Percentiles rank a stretch among this genome's conserved stretches.
These are phyloP conservation scores for Heteromormyrus szaboi DNA, from an alignment of 2,797 vertebrate species.

Conservation along the genomic window DNA sequence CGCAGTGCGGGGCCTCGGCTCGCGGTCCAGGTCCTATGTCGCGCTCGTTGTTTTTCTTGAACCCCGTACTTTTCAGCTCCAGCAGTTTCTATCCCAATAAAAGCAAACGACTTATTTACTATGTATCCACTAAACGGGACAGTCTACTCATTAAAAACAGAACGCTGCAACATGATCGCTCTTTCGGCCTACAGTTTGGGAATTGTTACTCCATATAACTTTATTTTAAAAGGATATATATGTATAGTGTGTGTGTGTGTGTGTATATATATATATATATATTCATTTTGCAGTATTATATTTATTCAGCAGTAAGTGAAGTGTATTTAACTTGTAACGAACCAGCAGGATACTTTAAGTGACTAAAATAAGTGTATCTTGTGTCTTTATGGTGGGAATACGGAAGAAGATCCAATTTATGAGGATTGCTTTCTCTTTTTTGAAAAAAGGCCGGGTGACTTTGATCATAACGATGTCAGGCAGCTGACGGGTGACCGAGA, in stretches of 20 bases:
- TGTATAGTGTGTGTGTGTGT: constrained; percentile 31
- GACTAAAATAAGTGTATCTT: not conserved
- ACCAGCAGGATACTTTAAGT: not conserved
- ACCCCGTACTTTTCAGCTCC: constrained; percentile 15
- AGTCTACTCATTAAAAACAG: constrained; percentile 45
- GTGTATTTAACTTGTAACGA: constrained; percentile 20
- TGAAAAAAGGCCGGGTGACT: not conserved
- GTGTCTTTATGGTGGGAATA: not conserved
- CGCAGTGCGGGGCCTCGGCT: not conserved
- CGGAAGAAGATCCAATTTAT: not conserved
- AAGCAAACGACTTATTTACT: constrained; percentile 42
- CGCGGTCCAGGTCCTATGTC: not conserved
- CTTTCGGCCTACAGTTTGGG: constrained; percentile 30
- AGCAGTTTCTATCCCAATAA: constrained; percentile 40
- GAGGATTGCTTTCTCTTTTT: not conserved
- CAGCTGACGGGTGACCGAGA: not conserved
- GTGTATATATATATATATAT: no score
- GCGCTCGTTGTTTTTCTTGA: constrained; percentile 21
- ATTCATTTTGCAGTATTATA: no score
- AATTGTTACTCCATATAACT: constrained; percentile 12
- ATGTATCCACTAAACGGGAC: constrained; percentile 41
- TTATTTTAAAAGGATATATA: constrained; percentile 22
- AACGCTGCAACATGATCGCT: constrained; percentile 43
- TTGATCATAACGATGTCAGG: not conserved
- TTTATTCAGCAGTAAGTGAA: constrained; percentile 37